Evolutionary conservation across 2,113 vertebrate species (phyloP).

Genomic region (Ailurus styani): DNA sequence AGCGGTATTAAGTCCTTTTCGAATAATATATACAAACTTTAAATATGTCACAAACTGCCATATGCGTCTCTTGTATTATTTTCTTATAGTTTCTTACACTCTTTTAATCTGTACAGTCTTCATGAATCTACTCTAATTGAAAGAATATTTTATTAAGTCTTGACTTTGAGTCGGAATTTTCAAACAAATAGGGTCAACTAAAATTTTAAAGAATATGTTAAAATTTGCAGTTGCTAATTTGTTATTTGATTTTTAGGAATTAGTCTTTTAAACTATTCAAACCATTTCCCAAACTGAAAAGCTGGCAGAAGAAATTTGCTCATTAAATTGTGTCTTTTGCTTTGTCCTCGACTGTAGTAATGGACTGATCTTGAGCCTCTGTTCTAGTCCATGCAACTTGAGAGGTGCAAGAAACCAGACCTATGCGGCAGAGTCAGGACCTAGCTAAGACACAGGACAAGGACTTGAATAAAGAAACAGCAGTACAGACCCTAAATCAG

Average conservation of each 20-base stretch:
- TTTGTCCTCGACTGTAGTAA: not conserved
- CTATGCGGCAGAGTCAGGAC: not conserved
- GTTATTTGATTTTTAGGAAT: not conserved
- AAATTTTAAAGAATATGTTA: not conserved
- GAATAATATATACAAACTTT: not conserved
- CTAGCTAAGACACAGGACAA: not conserved
- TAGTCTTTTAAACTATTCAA: not conserved
- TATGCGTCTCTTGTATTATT: not conserved
- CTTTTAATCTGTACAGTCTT: not conserved
- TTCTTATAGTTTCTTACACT: not conserved
- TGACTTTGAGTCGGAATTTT: not conserved
- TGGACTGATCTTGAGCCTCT: not conserved
- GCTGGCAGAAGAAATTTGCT: not conserved
- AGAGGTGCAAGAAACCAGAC: not conserved
- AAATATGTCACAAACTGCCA: not conserved
- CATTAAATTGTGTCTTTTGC: not conserved
- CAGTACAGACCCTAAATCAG: not conserved
- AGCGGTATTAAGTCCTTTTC: not conserved
- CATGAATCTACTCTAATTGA: not conserved
- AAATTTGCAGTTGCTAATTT: not conserved
- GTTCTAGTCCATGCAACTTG: not conserved
- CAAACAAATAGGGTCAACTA: not conserved
- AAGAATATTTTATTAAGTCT: not conserved
- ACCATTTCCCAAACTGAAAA: not conserved
- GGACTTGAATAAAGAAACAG: not conserved